These are phyloP conservation scores for Aptenodytes patagonicus DNA, from an alignment of 2,113 vertebrate genomes.

Conservation along the genomic window DNA sequence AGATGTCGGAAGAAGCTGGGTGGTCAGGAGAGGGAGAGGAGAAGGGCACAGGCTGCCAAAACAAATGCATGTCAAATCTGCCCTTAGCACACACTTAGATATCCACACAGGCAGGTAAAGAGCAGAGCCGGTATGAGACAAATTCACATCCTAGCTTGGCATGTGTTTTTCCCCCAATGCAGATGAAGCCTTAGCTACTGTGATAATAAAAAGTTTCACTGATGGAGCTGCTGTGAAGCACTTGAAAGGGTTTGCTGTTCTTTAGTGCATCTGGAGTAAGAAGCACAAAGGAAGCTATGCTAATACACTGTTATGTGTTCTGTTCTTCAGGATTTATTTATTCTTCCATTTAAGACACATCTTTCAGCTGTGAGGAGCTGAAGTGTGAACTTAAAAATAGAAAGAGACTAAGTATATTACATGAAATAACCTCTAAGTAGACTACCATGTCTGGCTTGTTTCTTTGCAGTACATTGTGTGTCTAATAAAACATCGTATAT, in stretches of 20 bases:
- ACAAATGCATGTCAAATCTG: not conserved
- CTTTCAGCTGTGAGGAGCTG: not conserved
- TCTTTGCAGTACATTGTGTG: not conserved
- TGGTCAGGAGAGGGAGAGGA: not conserved
- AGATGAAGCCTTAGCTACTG: not conserved
- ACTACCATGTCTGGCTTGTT: not conserved
- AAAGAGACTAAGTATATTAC: not conserved
- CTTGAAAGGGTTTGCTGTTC: not conserved
- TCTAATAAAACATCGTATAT: not conserved
- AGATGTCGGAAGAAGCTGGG: not conserved
- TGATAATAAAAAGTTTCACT: not conserved
- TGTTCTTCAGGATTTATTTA: constrained; percentile 3
- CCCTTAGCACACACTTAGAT: accelerated
- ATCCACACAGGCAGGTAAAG: not conserved
- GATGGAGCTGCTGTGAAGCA: not conserved
- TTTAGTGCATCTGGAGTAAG: not conserved
- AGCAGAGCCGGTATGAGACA: not conserved
- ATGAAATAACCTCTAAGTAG: not conserved
- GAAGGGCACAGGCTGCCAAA: not conserved
- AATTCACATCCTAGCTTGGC: not conserved
- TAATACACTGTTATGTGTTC: not conserved
- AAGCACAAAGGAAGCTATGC: not conserved
- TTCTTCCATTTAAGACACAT: not conserved
- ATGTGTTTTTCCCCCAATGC: not conserved
- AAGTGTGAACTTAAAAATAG: not conserved